Conservation (phyloP, 2,797 vertebrate species). For the Luscinia luscinia region DNA sequence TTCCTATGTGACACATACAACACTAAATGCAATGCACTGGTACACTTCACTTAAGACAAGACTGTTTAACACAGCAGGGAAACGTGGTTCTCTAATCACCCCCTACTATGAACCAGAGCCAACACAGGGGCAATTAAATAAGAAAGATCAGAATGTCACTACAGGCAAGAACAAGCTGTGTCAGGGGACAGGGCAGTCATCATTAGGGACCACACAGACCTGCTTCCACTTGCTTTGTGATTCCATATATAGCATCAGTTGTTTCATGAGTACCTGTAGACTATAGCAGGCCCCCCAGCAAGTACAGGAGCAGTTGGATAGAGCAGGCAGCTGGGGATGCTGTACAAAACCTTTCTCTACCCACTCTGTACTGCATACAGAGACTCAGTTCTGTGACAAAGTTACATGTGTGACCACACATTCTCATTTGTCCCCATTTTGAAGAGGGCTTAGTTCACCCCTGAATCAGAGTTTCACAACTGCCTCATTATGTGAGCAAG, state of each 20-base stretch:
- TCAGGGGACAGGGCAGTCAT: background rate
- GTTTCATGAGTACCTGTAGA: background rate
- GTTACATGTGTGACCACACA: background rate
- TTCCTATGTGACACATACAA: background rate
- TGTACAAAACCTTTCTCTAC: background rate
- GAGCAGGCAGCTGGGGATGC: background rate
- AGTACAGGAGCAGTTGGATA: background rate
- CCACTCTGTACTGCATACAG: background rate
- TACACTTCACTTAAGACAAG: conserved; percentile 5
- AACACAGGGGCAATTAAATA: conserved; percentile 18
- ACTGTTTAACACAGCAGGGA: conserved; percentile 41
- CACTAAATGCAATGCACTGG: background rate
- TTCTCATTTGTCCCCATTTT: background rate
- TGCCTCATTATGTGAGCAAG: conserved; percentile 33
- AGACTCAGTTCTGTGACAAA: background rate
- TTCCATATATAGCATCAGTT: background rate
- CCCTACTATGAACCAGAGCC: background rate
- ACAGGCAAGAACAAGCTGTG: background rate
- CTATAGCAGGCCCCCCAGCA: background rate
- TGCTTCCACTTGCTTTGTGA: background rate
- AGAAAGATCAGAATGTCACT: conserved; percentile 39
- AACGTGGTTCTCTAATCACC: background rate
- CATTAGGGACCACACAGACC: background rate
- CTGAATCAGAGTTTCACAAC: conserved; percentile 55
- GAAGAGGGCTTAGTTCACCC: conserved; percentile 1